These are phyloP conservation scores for Trachurus trachurus DNA, from an alignment of 2,797 vertebrate species.

Conservation along the genomic window DNA sequence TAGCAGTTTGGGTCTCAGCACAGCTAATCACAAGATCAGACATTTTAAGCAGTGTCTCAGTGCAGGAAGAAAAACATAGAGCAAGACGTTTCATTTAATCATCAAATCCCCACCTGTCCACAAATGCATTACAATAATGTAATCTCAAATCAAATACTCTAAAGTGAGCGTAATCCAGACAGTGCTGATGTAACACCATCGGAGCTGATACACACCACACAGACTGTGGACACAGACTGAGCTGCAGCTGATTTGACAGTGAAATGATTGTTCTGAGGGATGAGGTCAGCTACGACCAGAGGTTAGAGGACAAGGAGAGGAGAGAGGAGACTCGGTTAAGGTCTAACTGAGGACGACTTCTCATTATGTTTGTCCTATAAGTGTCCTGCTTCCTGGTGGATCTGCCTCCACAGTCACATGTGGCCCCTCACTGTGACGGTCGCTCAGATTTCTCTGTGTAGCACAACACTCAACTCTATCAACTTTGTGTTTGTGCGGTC, in stretches of 20 bases:
- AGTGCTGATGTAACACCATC: too few species aligned
- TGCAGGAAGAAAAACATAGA: too few species aligned
- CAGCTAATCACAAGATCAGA: too few species aligned
- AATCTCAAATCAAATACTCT: too few species aligned
- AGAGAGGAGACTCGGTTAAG: neutral
- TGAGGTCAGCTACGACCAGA: neutral
- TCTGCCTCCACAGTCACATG: neutral
- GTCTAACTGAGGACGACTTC: neutral
- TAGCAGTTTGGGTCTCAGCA: too few species aligned
- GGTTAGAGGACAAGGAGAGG: neutral
- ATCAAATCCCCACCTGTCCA: too few species aligned
- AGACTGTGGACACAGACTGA: neutral
- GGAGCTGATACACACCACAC: too few species aligned
- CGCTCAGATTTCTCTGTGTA: neutral
- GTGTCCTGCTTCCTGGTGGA: neutral
- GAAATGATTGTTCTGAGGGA: slow-evolving; percentile 34
- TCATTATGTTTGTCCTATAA: too few species aligned
- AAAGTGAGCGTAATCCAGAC: too few species aligned
- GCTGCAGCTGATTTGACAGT: slow-evolving; percentile 36
- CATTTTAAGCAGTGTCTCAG: too few species aligned
- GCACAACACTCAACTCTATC: slow-evolving; percentile 17
- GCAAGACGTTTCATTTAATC: too few species aligned
- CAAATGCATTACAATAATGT: too few species aligned
- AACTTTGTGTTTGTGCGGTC: slow-evolving; percentile 40
- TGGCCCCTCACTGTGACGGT: neutral